Percentiles rank a stretch among this genome's conserved stretches.
phyloP scores from a whole-genome alignment of 1,140 invertebrate genomes.

The Zaprionus africanus region DNA sequence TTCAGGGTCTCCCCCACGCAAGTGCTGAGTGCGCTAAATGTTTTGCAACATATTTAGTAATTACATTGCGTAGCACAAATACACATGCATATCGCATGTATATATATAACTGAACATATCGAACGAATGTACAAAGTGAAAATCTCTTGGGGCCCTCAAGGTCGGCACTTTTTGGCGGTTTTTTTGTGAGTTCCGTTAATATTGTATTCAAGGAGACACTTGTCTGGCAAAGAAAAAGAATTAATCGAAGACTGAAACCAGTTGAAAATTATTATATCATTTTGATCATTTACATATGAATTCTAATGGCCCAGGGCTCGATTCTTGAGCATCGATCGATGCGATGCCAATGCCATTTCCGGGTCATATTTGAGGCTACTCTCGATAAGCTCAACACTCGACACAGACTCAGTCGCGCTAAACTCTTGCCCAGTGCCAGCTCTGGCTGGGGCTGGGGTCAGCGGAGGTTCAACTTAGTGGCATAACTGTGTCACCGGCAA shows the following conservation, averaged over 20 bases:
- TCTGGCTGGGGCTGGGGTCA: slow-evolving; percentile 67
- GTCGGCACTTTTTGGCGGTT: slow-evolving; percentile 18
- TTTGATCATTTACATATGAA: slow-evolving; percentile 70
- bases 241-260: slow-evolving; percentile 23
- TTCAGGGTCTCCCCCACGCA: neutral
- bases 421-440: neutral
- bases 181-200: slow-evolving; percentile 49
- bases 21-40: slow-evolving; percentile 33
- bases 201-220: slow-evolving; percentile 61
- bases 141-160: slow-evolving; percentile 22
- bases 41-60: slow-evolving; percentile 25
- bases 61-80: neutral
- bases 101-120: neutral
- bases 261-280: slow-evolving; percentile 47
- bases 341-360: slow-evolving; percentile 58
- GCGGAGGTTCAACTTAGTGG: slow-evolving; percentile 39
- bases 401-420: neutral
- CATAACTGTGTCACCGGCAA: slow-evolving; percentile 76
- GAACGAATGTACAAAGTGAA: slow-evolving; percentile 11
- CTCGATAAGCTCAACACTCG: neutral
- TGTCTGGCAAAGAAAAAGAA: slow-evolving; percentile 21
- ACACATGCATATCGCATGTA: neutral
- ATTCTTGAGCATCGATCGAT: slow-evolving; percentile 60
- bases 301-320: slow-evolving; percentile 57
- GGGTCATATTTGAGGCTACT: slow-evolving; percentile 57